These are phyloP conservation scores for Cheilosia impressa DNA, from an alignment of 2,888 invertebrate genomes.

Conservation along the genomic window DNA sequence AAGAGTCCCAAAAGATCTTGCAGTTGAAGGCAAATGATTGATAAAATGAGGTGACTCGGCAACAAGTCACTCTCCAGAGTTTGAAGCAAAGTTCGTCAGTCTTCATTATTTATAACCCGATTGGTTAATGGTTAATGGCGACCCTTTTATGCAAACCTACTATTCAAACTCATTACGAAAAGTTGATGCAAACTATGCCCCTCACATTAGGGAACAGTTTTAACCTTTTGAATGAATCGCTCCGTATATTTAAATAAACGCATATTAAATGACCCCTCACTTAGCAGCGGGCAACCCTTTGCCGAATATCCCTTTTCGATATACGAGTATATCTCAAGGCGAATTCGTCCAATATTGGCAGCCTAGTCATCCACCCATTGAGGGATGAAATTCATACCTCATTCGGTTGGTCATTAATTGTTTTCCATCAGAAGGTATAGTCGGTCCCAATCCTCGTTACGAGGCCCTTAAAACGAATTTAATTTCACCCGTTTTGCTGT, in stretches of 20 bases:
- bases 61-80: no score
- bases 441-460: not conserved
- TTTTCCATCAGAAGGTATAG: slow-evolving; percentile 37
- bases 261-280: no score
- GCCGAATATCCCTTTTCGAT: not conserved
- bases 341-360: not conserved
- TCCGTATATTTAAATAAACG: no score
- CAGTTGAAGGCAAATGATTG: not conserved
- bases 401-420: slow-evolving; percentile 55
- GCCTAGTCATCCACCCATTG: not conserved
- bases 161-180: not conserved
- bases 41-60: not conserved
- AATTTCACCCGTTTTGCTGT: slow-evolving; percentile 32
- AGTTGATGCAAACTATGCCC: not conserved
- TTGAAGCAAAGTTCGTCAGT: no score
- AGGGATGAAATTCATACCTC: slow-evolving; percentile 46
- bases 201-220: no score
- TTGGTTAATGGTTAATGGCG: no score
- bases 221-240: no score
- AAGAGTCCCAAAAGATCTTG: not conserved
- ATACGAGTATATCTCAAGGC: not conserved
- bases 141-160: not conserved
- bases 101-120: not conserved
- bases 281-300: not conserved
- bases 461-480: slow-evolving; percentile 27